Evolutionary conservation across 2,113 vertebrate species (phyloP).

Genomic region (Petromus typicus): DNA sequence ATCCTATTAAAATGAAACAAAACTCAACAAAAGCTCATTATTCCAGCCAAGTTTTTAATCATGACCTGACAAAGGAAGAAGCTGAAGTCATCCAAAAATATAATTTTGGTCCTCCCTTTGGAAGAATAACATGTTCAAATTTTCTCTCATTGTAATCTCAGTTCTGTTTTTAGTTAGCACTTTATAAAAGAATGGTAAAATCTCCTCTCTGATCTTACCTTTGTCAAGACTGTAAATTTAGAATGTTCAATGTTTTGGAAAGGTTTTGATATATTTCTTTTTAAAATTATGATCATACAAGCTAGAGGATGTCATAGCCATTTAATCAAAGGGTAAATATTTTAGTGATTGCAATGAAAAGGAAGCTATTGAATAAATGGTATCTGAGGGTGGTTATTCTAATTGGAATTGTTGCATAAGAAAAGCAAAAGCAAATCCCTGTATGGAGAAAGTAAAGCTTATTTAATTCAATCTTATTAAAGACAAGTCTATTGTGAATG

Average conservation of each 20-base stretch:
- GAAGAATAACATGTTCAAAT: slow-evolving; percentile 53
- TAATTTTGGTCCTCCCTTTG: slow-evolving; percentile 60
- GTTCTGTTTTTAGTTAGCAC: slow-evolving; percentile 59
- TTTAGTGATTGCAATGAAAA: slow-evolving; percentile 44
- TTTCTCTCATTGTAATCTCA: slow-evolving; percentile 67
- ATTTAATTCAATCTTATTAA: slow-evolving; percentile 64
- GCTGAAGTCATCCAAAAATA: slow-evolving; percentile 68
- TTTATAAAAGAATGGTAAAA: slow-evolving; percentile 48
- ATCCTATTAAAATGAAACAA: slow-evolving; percentile 72
- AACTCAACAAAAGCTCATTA: slow-evolving; percentile 74
- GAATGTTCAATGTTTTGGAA: slow-evolving; percentile 65
- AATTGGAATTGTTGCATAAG: slow-evolving; percentile 62
- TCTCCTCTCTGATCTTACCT: slow-evolving; percentile 42
- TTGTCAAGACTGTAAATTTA: slow-evolving; percentile 56
- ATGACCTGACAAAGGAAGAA: slow-evolving; percentile 74
- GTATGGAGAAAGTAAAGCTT: background rate
- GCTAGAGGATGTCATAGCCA: slow-evolving; percentile 7
- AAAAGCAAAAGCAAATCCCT: slow-evolving; percentile 41
- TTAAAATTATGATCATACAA: slow-evolving; percentile 59
- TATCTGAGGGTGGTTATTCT: background rate
- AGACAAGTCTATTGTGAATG: slow-evolving; percentile 54
- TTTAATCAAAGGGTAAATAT: slow-evolving; percentile 69
- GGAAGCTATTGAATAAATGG: slow-evolving; percentile 46
- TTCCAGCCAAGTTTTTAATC: slow-evolving; percentile 75
- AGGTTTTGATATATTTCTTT: slow-evolving; percentile 59